phyloP scores from a whole-genome alignment of 2,888 invertebrate species.

The Eristalis intricaria region DNA sequence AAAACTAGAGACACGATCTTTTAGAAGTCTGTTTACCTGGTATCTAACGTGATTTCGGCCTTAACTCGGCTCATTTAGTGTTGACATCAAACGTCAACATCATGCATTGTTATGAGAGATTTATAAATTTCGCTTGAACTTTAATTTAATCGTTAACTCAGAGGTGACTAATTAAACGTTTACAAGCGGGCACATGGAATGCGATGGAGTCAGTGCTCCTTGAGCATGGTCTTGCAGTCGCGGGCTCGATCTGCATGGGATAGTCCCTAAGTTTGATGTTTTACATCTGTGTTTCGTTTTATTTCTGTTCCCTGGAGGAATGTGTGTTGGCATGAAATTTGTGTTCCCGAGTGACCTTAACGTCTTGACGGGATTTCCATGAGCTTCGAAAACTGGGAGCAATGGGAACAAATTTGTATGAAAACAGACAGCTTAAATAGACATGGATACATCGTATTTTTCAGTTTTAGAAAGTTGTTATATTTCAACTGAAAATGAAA shows the following conservation, averaged over 20 bases:
- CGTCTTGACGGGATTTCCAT: background rate
- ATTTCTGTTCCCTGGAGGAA: no score
- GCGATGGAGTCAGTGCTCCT: background rate
- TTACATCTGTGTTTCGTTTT: background rate
- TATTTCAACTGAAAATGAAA: no score
- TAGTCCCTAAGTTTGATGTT: background rate
- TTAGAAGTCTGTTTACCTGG: no score
- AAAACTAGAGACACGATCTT: no score
- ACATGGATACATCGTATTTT: no score
- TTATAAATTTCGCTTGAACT: slow-evolving; percentile 14
- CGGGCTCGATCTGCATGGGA: background rate
- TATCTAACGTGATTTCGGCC: no score
- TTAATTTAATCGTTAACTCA: background rate
- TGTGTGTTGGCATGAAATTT: background rate
- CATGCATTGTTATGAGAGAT: slow-evolving; percentile 41
- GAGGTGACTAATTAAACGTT: background rate
- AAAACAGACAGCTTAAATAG: no score
- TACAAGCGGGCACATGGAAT: background rate
- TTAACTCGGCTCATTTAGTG: no score
- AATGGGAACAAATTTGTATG: no score
- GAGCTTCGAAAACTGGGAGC: no score
- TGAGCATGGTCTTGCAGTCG: background rate
- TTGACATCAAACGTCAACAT: no score
- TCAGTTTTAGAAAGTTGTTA: no score
- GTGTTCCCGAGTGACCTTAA: background rate